Evolutionary conservation across 2,797 vertebrate species (phyloP), one percentile per base, ranked within the genome.

Genomic region (Moxostoma hubbsi): DNA sequence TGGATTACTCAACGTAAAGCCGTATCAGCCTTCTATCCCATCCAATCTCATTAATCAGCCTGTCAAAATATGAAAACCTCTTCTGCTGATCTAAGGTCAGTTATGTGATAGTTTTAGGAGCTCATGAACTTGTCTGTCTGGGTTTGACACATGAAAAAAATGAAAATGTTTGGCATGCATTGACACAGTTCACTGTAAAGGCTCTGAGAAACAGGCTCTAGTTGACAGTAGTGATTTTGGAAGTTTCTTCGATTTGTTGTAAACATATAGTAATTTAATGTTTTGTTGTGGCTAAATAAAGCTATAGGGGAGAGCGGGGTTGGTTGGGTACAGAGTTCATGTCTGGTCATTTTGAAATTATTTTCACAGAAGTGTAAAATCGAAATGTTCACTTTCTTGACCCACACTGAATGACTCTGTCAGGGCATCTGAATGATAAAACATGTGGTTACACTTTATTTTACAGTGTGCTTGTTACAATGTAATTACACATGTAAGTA

Each of bases 41-140:
- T 77, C 10, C 57, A 46, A 63, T 70, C 57, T 77, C 66, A 77
- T 77, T 62, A 69, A 70, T 70, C 66, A 69, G 10, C 24, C 47
- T 18, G 57, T 18, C 65, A 63, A 18, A 50, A 10, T 24, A 10
- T 54, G 9, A 73, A 16, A 47, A 50, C 6, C 12, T 58, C 36
- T 75, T 64, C 61, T 54, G 73, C 49, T 64, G 47, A 62, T 63
- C 6, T 63, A 53, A 51, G 12, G 46, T 43, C 13, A 45, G 75
- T 43, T 36, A 12, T 13, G 1, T 43, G 54, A 59, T 13, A 59
- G 24, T 55, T 15, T 46, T 55, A 9, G 2, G 13, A 16, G 49
- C 9, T 58, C 46, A 7, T 36, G 45, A 36, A 45, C 51, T 51
- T n/a, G 58, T 15, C 62, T 57, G 51, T 55, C 51, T 75, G 36